A percentile compares a stretch with the other conserved stretches of the same genome.
Evolutionary conservation across 2,797 vertebrate genomes (phyloP).

Genomic region (Ctenosaura bakeri): DNA sequence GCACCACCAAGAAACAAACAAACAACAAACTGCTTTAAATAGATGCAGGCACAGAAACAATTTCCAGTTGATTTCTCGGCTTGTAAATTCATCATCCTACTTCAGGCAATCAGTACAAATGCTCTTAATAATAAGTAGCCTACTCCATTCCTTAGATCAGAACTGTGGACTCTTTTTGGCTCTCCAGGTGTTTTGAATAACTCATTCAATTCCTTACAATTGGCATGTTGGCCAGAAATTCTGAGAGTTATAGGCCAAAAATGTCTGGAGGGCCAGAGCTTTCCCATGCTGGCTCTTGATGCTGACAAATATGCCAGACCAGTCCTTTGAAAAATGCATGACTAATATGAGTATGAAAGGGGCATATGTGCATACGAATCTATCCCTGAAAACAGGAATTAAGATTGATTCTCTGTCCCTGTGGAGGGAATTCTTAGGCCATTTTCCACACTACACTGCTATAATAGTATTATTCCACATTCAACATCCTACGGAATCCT

Average conservation of each 20-base stretch:
- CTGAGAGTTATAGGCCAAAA: no score
- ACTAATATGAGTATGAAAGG: neutral
- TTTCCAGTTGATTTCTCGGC: neutral
- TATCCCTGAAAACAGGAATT: neutral
- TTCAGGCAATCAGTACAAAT: neutral
- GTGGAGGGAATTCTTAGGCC: neutral
- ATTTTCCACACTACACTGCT: no score
- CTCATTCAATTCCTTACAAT: no score
- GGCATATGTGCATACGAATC: neutral
- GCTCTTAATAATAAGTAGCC: neutral
- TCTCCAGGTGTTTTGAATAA: no score
- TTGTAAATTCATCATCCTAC: neutral
- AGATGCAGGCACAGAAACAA: neutral
- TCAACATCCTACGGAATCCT: no score
- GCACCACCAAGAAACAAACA: neutral
- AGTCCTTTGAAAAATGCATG: neutral
- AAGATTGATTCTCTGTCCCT: neutral
- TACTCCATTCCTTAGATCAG: neutral
- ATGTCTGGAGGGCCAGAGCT: no score
- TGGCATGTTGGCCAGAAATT: no score
- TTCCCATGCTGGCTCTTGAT: neutral
- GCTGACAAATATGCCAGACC: neutral
- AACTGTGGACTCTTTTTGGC: no score
- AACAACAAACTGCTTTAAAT: neutral
- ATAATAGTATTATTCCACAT: no score